Conservation (phyloP, 2,888 invertebrate genomes). For the Sialis lutaria region DNA sequence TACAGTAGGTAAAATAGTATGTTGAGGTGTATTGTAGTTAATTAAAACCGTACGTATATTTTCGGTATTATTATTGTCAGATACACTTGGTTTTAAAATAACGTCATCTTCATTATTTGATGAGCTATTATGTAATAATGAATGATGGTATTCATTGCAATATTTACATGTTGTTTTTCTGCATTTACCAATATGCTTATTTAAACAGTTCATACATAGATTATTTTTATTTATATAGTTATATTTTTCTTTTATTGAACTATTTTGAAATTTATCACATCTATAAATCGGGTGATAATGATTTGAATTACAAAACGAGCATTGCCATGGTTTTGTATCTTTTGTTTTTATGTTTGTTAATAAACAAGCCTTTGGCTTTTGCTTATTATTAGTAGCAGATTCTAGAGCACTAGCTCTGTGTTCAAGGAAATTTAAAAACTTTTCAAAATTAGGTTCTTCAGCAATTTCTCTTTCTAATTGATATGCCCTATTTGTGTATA, state of each 20-base stretch:
- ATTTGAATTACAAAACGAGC: neutral
- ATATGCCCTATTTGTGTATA: conserved; percentile 5
- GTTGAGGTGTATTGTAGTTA: neutral
- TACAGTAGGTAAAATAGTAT: neutral
- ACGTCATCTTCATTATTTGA: neutral
- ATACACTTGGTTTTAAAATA: neutral
- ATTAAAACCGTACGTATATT: neutral
- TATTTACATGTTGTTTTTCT: neutral
- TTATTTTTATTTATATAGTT: neutral
- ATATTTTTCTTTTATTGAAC: neutral
- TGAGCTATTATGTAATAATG: neutral
- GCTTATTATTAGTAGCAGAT: neutral
- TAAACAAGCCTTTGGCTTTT: neutral
- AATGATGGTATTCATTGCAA: neutral
- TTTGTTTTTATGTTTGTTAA: too few species aligned
- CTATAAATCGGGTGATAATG: neutral
- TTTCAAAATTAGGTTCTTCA: conserved; percentile 5
- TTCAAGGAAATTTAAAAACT: conserved; percentile 7
- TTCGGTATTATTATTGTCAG: neutral
- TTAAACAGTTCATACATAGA: neutral
- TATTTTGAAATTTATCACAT: neutral
- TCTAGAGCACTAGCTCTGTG: conserved; percentile 4
- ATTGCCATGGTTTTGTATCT: neutral
- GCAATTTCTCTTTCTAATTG: conserved; percentile 7
- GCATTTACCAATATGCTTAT: neutral